phyloP scores from a whole-genome alignment of 2,888 invertebrate species.

The Aporophyla nigra region DNA sequence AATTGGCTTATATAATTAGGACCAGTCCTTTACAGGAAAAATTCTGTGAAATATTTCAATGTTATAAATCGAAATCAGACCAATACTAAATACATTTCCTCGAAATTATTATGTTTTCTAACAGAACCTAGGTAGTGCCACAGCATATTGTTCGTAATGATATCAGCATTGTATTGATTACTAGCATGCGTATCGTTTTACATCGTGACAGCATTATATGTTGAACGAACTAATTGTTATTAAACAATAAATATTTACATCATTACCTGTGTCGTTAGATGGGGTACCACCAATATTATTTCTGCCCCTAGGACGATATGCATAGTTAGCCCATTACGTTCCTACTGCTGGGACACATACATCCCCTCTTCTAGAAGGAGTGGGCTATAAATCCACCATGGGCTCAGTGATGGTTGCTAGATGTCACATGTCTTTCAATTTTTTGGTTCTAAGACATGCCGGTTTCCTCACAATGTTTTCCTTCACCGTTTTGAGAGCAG shows the following conservation, averaged over 20 bases:
- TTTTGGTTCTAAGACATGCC: too few relatives aligned
- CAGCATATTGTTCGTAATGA: not conserved
- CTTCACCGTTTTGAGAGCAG: too few relatives aligned
- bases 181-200: constrained; percentile 41
- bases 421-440: too few relatives aligned
- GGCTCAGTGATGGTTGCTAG: too few relatives aligned
- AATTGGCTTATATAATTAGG: not conserved
- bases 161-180: constrained; percentile 48
- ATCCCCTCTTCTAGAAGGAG: too few relatives aligned
- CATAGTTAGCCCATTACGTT: too few relatives aligned
- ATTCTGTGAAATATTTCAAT: constrained; percentile 9
- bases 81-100: constrained; percentile 1
- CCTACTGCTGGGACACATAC: too few relatives aligned
- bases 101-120: not conserved
- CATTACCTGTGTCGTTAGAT: too few relatives aligned
- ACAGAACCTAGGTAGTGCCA: not conserved
- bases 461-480: too few relatives aligned
- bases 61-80: not conserved
- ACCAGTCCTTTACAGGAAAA: not conserved
- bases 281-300: too few relatives aligned
- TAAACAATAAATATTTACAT: constrained; percentile 19
- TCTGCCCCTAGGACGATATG: too few relatives aligned
- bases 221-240: constrained; percentile 20
- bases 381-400: too few relatives aligned
- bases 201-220: constrained; percentile 34